Percentiles rank a stretch among this genome's conserved stretches.
These are phyloP conservation scores for Scomber scombrus DNA, from an alignment of 2,113 vertebrate genomes.

Conservation along the genomic window DNA sequence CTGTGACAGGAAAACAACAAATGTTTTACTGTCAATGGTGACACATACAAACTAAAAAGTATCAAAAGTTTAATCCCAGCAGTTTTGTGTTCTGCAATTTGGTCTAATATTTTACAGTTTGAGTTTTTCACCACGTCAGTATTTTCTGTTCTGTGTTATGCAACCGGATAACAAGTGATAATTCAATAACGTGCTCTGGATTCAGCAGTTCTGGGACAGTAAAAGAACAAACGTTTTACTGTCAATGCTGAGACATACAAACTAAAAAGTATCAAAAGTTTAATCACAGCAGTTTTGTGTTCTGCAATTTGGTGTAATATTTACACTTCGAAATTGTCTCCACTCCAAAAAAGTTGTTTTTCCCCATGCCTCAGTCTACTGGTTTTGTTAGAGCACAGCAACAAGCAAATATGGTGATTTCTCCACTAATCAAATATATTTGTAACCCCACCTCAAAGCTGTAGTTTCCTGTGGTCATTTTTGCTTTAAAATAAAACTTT, in stretches of 20 bases:
- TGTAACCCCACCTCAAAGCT: constrained; percentile 7
- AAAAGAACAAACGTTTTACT: neutral
- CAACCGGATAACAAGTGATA: constrained; percentile 43
- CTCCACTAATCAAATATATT: neutral
- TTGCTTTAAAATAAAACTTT: neutral
- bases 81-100: too few species aligned
- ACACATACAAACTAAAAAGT: neutral
- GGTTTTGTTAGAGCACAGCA: neutral
- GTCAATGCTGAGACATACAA: neutral
- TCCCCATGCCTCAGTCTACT: neutral
- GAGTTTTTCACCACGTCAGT: constrained; percentile 21
- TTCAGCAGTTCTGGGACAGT: neutral
- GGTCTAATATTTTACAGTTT: too few species aligned
- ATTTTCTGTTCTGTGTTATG: constrained; percentile 44
- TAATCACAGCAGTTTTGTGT: too few species aligned
- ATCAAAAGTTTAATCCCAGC: neutral
- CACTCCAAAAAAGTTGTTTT: neutral
- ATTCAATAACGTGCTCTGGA: constrained; percentile 26
- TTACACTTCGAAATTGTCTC: neutral
- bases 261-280: neutral
- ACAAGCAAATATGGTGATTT: too few species aligned
- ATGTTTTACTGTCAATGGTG: neutral
- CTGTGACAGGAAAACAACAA: neutral
- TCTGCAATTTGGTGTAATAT: too few species aligned
- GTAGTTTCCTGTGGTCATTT: neutral